Percentiles rank a stretch among this genome's conserved stretches.
Conservation (phyloP, 2,113 vertebrate species). For the Ictidomys tridecemlineatus region DNA sequence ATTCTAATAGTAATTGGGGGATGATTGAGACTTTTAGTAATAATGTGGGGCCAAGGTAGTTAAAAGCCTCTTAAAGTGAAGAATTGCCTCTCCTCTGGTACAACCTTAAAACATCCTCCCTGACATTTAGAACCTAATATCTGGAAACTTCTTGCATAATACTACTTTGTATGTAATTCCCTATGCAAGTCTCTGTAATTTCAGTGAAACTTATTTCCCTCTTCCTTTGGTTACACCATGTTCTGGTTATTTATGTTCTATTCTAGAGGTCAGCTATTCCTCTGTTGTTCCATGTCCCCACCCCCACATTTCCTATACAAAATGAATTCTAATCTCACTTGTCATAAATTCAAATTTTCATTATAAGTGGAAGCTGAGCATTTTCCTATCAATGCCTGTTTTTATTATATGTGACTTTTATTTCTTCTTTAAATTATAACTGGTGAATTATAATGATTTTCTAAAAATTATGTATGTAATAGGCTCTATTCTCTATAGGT, state of each 20-base stretch:
- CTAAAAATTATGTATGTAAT: neutral
- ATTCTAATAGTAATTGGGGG: neutral
- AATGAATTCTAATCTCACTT: neutral
- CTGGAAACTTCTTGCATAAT: neutral
- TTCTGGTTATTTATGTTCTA: neutral
- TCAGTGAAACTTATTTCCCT: neutral
- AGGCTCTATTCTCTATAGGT: neutral
- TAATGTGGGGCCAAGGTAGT: neutral
- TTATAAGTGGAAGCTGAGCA: neutral
- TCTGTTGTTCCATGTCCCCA: neutral
- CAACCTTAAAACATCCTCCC: neutral
- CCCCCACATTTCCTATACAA: neutral
- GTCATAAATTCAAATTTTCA: neutral
- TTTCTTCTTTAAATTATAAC: neutral
- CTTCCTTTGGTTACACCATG: neutral
- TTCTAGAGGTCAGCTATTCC: neutral
- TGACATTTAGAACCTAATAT: neutral
- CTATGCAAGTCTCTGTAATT: neutral
- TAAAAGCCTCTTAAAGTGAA: neutral
- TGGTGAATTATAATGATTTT: neutral
- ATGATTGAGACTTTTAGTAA: neutral
- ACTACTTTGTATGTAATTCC: neutral
- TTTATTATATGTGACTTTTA: neutral
- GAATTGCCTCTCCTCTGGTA: neutral
- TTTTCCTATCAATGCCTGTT: neutral